A percentile compares a stretch with the other conserved stretches of the same genome.
These are phyloP conservation scores for Mycalesis mineus DNA, from an alignment of 2,888 invertebrate species.

Conservation along the genomic window DNA sequence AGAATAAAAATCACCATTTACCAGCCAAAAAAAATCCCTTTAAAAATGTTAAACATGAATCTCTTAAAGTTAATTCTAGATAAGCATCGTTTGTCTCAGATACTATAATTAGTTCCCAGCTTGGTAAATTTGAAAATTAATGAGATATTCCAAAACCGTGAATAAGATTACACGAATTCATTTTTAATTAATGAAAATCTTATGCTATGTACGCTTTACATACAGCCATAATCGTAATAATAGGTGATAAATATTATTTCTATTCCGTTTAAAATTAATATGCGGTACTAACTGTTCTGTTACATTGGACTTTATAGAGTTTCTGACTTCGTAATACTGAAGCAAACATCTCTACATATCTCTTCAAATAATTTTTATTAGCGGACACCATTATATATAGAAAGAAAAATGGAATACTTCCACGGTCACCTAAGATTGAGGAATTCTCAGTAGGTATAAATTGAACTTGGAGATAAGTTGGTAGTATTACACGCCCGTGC, in stretches of 20 bases:
- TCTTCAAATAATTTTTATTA: too few species aligned
- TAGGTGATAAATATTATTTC: background rate
- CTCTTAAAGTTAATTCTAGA: slow-evolving; percentile 48
- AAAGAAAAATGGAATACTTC: too few species aligned
- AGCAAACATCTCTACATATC: too few species aligned
- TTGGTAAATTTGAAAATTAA: slow-evolving; percentile 53
- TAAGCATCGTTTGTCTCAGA: slow-evolving; percentile 57
- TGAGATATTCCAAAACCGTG: slow-evolving; percentile 56
- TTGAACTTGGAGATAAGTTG: too few species aligned
- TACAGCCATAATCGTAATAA: slow-evolving; percentile 15
- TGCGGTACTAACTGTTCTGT: too few species aligned
- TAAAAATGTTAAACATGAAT: slow-evolving; percentile 41
- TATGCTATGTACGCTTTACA: slow-evolving; percentile 15
- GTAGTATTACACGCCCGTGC: too few species aligned
- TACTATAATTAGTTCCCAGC: slow-evolving; percentile 58
- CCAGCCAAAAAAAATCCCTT: slow-evolving; percentile 6
- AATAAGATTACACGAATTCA: slow-evolving; percentile 45
- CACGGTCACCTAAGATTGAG: too few species aligned
- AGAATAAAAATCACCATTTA: background rate
- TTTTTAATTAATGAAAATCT: slow-evolving; percentile 40
- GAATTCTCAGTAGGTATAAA: too few species aligned
- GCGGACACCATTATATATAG: too few species aligned
- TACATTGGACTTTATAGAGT: too few species aligned
- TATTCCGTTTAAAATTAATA: background rate
- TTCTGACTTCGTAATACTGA: too few species aligned